These are phyloP conservation scores for Channa argus DNA, from an alignment of 2,113 vertebrate genomes.

Conservation along the genomic window DNA sequence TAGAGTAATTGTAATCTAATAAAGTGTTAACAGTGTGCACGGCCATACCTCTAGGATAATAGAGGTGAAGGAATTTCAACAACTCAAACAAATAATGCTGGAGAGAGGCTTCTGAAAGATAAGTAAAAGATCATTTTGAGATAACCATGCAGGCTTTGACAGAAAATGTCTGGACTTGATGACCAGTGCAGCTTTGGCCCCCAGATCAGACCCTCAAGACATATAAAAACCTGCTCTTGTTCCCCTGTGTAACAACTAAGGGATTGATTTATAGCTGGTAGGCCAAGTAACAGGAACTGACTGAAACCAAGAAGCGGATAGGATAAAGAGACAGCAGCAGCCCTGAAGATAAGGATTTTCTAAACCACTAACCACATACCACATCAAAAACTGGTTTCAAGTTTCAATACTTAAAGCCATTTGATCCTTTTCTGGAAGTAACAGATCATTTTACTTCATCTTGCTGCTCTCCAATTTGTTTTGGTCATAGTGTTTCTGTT, in stretches of 20 bases:
- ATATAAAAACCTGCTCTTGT: neutral
- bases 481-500: too few species aligned
- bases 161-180: conserved; percentile 7
- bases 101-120: conserved; percentile 28
- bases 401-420: neutral
- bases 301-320: conserved; percentile 9
- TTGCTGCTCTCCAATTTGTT: neutral
- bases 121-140: conserved; percentile 24
- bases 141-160: conserved; percentile 4
- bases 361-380: neutral
- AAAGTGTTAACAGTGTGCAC: conserved; percentile 17
- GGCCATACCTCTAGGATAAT: neutral
- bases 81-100: conserved; percentile 18
- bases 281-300: neutral
- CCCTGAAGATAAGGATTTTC: neutral
- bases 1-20: conserved; percentile 12
- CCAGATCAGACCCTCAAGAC: neutral
- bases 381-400: conserved; percentile 1
- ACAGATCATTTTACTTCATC: neutral
- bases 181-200: neutral
- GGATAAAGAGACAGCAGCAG: neutral
- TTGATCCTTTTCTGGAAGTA: too few species aligned
- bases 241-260: neutral
- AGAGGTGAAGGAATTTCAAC: conserved; percentile 20
- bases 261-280: conserved; percentile 17